Conservation (phyloP, 2,888 invertebrate species). For the Baccha elongata region DNA sequence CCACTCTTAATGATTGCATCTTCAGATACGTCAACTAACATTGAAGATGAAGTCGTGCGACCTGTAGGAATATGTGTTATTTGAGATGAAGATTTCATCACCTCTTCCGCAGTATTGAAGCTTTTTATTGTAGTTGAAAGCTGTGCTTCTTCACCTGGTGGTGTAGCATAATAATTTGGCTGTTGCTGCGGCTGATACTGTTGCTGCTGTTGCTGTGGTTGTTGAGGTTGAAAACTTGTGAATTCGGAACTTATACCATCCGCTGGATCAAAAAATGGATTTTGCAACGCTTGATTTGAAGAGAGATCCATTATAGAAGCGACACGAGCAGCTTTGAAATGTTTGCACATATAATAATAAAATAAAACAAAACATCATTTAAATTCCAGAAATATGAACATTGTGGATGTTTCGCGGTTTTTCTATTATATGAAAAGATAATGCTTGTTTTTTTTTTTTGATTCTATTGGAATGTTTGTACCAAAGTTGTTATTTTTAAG, state of each 20-base stretch:
- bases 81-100: slow-evolving; percentile 43
- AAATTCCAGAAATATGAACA: slow-evolving; percentile 23
- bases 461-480: slow-evolving; percentile 29
- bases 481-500: slow-evolving; percentile 36
- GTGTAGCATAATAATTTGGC: slow-evolving; percentile 68
- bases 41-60: slow-evolving; percentile 26
- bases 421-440: slow-evolving; percentile 47
- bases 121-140: slow-evolving; percentile 48
- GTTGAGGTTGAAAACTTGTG: slow-evolving; percentile 66
- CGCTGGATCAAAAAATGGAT: slow-evolving; percentile 81
- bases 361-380: slow-evolving; percentile 17
- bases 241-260: slow-evolving; percentile 72
- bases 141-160: slow-evolving; percentile 73
- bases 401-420: slow-evolving; percentile 62
- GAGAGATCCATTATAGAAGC: slow-evolving; percentile 69
- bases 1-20: slow-evolving; percentile 39
- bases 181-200: slow-evolving; percentile 74
- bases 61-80: slow-evolving; percentile 12
- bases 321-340: slow-evolving; percentile 67
- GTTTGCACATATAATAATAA: slow-evolving; percentile 52
- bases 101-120: slow-evolving; percentile 70
- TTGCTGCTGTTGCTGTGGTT: slow-evolving; percentile 66
- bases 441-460: slow-evolving; percentile 52
- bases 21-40: slow-evolving; percentile 41
- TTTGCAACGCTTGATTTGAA: slow-evolving; percentile 77